A percentile compares a stretch with the other conserved stretches of the same genome.
phyloP scores from a whole-genome alignment of 1,140 invertebrate species.

The Eriosoma lanigerum region DNA sequence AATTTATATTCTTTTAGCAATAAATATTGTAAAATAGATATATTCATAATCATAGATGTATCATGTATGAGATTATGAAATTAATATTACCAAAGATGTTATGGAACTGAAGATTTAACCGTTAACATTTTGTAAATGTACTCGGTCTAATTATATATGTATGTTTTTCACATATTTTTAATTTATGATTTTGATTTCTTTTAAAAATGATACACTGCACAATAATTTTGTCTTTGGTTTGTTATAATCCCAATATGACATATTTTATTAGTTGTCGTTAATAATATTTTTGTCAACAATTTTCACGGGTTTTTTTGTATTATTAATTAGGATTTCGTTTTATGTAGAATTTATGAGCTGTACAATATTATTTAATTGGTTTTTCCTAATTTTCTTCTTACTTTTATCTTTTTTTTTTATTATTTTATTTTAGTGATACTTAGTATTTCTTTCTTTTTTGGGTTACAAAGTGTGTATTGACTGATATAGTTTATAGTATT shows the following conservation, averaged over 20 bases:
- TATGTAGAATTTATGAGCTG: conserved; percentile 20
- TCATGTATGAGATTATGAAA: conserved; percentile 16
- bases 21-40: conserved; percentile 34
- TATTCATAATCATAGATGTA: conserved; percentile 34
- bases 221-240: conserved; percentile 6
- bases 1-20: conserved; percentile 30
- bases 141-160: neutral
- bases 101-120: conserved; percentile 26
- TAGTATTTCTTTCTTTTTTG: conserved; percentile 38
- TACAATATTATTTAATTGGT: conserved; percentile 22
- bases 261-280: neutral
- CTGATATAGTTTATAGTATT: conserved; percentile 49
- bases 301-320: conserved; percentile 40
- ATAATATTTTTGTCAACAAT: conserved; percentile 36
- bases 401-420: conserved; percentile 20
- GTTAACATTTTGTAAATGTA: conserved; percentile 1
- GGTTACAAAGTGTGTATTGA: conserved; percentile 45
- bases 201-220: conserved; percentile 9
- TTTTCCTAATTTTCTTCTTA: conserved; percentile 13
- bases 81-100: conserved; percentile 42
- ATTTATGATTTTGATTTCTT: neutral
- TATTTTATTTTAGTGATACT: conserved; percentile 11
- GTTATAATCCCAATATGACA: neutral
- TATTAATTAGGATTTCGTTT: conserved; percentile 41
- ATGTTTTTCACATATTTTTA: neutral